A percentile compares a stretch with the other conserved stretches of the same genome.
These are phyloP conservation scores for Nycteola revayana DNA, from an alignment of 2,888 invertebrate species.

Conservation along the genomic window DNA sequence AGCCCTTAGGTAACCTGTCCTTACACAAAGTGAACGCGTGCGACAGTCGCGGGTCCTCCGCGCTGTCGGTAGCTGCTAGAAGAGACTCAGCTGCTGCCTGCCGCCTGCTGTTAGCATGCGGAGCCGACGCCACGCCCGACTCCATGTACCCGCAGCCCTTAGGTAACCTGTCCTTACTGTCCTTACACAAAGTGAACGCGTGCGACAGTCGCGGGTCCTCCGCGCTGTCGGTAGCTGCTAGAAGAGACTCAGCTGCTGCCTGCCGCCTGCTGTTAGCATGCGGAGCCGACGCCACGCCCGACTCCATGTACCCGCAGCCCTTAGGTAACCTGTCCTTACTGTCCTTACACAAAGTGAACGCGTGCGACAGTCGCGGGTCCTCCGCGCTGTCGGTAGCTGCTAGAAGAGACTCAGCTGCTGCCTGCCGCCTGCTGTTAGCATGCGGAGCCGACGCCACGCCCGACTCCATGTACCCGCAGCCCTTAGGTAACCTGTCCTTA, in stretches of 20 bases:
- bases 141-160: constrained; percentile 33
- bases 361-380: constrained; percentile 93
- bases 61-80: constrained; percentile 90
- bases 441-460: constrained; percentile 93
- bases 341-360: constrained; percentile 97
- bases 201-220: constrained; percentile 95
- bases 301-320: constrained; percentile 34
- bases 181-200: constrained; percentile 95
- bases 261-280: constrained; percentile 94
- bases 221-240: constrained; percentile 89
- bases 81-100: constrained; percentile 95
- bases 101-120: constrained; percentile 93
- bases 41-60: constrained; percentile 94
- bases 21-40: constrained; percentile 96
- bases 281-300: constrained; percentile 90
- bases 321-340: too few species aligned
- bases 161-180: too few species aligned
- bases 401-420: constrained; percentile 93
- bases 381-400: constrained; percentile 92
- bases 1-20: constrained; percentile 36
- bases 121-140: constrained; percentile 88
- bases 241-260: constrained; percentile 93
- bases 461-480: constrained; percentile 36
- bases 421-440: constrained; percentile 92
- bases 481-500: too few species aligned